Evolutionary conservation across 2,888 invertebrate genomes (phyloP), one percentile per base, ranked within the genome.

Genomic region (Malacosoma neustria): DNA sequence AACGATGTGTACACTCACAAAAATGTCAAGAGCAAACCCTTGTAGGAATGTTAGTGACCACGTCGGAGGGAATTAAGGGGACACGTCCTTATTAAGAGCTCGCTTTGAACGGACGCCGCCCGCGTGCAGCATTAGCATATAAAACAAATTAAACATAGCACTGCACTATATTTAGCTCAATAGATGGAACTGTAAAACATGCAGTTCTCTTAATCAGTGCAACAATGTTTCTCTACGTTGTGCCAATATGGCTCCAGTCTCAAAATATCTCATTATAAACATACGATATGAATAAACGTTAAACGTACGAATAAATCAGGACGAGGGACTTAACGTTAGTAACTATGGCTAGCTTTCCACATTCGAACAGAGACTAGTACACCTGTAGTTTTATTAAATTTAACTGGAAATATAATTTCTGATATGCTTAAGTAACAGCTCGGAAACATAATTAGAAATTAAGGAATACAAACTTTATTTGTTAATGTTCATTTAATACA

Each of bases 21-120:
- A 77, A 75, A 77, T 73, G 69, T 63, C 54, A 58, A 75, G 72
- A 76, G 82, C 74, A 68, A 72, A 73, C 71, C 67, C 71, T 70
- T 80, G 82, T 82, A 59, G 70, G 77, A 73, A 81, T 80, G 74
- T 65, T 54, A 61, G 65, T 60, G 68, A 67, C 64, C 64, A 64
- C 68, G 55, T 61, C 64, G 63, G 51, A 57, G 58, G 48, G 62
- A 65, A 65, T 66, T 61, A 64, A 63, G 55, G 54, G 62, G 67
- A 73, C 79, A 71, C 65, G 69, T 65, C 69, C 71, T 70, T 71
- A 73, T 72, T 76, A 66, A 72, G 69, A 62, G 65, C 62, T 57
- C 56, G 57, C 70, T 69, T 77, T 77, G 70, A 63, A 57, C 50
- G 43, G 43, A 46, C 51, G 61, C 62, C 60, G 60, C 49, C 67